Base-by-base conservation (phyloP, 2,888 invertebrate genomes). In the Tryphoninae sp. region DNA sequence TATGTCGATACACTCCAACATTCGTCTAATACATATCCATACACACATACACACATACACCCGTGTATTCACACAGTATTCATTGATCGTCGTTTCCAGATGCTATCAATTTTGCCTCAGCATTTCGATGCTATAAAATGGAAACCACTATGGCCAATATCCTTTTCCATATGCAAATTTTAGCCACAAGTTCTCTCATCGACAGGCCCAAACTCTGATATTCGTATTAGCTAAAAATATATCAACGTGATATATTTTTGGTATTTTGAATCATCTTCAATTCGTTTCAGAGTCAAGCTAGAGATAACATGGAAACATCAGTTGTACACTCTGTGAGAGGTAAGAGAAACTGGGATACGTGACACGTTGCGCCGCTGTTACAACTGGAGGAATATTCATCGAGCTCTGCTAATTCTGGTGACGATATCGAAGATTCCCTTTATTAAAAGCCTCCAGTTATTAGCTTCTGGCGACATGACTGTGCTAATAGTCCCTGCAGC, bases 371-470 rank as follows among this genome's bases (percentile, higher is more conserved):
- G 59, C 3, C 3, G 22, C 68, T 22, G 26, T 61, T 67, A 23
- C 53, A 40, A 22, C 23, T 26, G 8, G 23, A 58, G n/a, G 16
- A 71, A 71, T 71, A 45, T 65, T 62, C 7, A 67, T 62, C 67
- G 33, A 76, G 26, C 42, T 62, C 42, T 53, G 67, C 42, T 72
- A 72, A 79, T 79, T 72, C 61, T 51, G 59, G 62, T 11, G n/a
- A 55, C 49, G 73, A 80, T 76, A 61, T 68, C 33, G 55, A 68
- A 26, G 26, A 49, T 62, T 67, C 72, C 62, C 72, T 64, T 80
- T 73, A 64, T 79, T 67, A 76, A 68, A 45, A 77, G 72, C 62
- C 58, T 23, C 62, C 33, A 26, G 76, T 82, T 82, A 80, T 82
- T 77, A 82, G 62, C 79, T 72, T 69, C 76, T 53, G 49, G 55